A percentile compares a stretch with the other conserved stretches of the same genome.
Evolutionary conservation across 2,888 invertebrate species (phyloP).

Genomic region (Cephus sareptanus): DNA sequence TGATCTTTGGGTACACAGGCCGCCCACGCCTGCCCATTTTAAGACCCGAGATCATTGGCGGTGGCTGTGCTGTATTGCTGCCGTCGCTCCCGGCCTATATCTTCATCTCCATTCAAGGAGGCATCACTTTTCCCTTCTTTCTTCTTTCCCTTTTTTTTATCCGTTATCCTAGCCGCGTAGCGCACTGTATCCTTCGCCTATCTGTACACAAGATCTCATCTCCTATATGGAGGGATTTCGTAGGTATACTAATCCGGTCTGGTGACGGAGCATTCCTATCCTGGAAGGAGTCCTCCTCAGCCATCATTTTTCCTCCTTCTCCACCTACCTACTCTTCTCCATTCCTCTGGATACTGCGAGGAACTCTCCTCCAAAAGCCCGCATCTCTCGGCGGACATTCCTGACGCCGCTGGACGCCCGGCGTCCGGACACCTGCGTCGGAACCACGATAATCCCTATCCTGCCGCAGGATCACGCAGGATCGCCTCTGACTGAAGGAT

Average conservation of each 20-base stretch:
- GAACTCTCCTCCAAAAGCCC: conserved; percentile 2
- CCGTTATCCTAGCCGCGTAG: conserved; percentile 18
- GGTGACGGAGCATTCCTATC: conserved; percentile 17
- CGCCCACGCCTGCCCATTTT: conserved; percentile 51
- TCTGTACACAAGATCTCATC: conserved; percentile 31
- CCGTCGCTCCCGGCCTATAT: conserved; percentile 34
- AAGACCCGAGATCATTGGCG: conserved; percentile 8
- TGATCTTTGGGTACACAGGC: conserved; percentile 52
- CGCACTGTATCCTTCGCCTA: conserved; percentile 28
- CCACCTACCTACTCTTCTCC: background rate
- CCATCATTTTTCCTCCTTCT: conserved; percentile 11
- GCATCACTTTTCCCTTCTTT: conserved; percentile 40
- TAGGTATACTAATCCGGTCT: conserved; percentile 2
- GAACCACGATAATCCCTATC: conserved; percentile 46
- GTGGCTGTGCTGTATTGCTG: background rate
- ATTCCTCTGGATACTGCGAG: conserved; percentile 8
- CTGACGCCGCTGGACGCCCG: conserved; percentile 7
- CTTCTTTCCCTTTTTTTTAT: conserved; percentile 18
- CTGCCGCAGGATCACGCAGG: conserved; percentile 36
- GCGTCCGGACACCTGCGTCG: conserved; percentile 30
- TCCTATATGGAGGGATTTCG: background rate
- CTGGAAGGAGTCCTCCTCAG: conserved; percentile 3
- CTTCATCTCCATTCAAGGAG: conserved; percentile 48
- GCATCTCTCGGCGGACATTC: conserved; percentile 2
- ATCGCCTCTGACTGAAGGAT: background rate